Evolutionary conservation across 2,888 invertebrate species (phyloP).

Genomic region (Chrysodeixis includens): DNA sequence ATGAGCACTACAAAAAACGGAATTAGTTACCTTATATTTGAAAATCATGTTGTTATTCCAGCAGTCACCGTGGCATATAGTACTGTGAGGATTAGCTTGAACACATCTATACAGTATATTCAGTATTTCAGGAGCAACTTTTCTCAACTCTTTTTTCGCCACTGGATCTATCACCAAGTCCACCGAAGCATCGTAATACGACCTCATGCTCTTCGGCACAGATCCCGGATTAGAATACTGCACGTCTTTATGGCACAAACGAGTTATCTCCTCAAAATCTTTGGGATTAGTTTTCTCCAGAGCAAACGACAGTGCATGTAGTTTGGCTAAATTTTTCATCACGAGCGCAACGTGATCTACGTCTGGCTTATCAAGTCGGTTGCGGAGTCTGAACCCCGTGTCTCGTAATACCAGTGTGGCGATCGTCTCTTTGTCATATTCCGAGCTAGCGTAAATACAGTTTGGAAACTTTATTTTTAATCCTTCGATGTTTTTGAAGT

Average conservation of each 20-base stretch:
- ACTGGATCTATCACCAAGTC: constrained; percentile 66
- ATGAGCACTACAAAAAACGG: too few relatives aligned
- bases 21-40: constrained; percentile 70
- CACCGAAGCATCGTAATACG: constrained; percentile 74
- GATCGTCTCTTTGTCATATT: constrained; percentile 72
- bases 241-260: constrained; percentile 67
- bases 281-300: constrained; percentile 65
- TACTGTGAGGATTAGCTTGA: constrained; percentile 63
- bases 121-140: constrained; percentile 66
- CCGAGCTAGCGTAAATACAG: constrained; percentile 68
- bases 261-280: constrained; percentile 67
- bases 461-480: constrained; percentile 78
- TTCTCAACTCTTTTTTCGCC: constrained; percentile 65
- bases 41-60: constrained; percentile 79
- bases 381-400: constrained; percentile 59
- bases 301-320: constrained; percentile 76
- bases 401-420: constrained; percentile 56
- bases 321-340: constrained; percentile 77
- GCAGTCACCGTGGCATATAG: constrained; percentile 80
- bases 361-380: constrained; percentile 69
- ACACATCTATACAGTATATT: constrained; percentile 71
- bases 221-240: constrained; percentile 71
- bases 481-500: constrained; percentile 73
- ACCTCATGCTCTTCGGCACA: constrained; percentile 67
- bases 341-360: constrained; percentile 69